Evolutionary conservation across 2,888 invertebrate species (phyloP).

Genomic region (Rotaria sp.): DNA sequence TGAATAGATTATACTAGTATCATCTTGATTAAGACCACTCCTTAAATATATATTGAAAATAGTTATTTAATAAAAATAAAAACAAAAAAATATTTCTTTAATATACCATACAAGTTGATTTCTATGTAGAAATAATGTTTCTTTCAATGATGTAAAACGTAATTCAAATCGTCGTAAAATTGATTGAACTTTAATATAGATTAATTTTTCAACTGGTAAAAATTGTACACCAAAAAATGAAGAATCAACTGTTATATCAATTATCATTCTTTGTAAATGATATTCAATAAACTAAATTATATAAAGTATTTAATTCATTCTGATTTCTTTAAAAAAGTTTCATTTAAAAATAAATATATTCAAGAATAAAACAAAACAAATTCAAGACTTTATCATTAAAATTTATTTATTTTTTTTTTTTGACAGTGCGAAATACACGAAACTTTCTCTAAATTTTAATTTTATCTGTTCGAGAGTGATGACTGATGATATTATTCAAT

Average conservation of each 20-base stretch:
- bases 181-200: constrained; percentile 80
- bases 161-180: constrained; percentile 66
- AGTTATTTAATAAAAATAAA: neutral
- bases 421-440: too few relatives aligned
- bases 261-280: neutral
- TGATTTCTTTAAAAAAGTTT: too few relatives aligned
- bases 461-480: too few relatives aligned
- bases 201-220: constrained; percentile 76
- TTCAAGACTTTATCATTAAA: neutral
- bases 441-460: too few relatives aligned
- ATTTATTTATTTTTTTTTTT: too few relatives aligned
- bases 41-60: constrained; percentile 57
- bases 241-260: neutral
- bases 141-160: constrained; percentile 62
- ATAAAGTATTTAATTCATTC: neutral
- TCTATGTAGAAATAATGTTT: constrained; percentile 79
- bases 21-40: constrained; percentile 73
- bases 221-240: constrained; percentile 70
- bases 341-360: too few relatives aligned
- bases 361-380: neutral
- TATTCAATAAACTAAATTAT: neutral
- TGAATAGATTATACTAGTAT: constrained; percentile 80
- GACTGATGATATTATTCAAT: too few relatives aligned
- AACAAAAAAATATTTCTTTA: neutral
- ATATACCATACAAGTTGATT: constrained; percentile 76